These are phyloP conservation scores for Lutjanus argentimaculatus DNA, from an alignment of 2,797 vertebrate genomes.

Conservation along the genomic window DNA sequence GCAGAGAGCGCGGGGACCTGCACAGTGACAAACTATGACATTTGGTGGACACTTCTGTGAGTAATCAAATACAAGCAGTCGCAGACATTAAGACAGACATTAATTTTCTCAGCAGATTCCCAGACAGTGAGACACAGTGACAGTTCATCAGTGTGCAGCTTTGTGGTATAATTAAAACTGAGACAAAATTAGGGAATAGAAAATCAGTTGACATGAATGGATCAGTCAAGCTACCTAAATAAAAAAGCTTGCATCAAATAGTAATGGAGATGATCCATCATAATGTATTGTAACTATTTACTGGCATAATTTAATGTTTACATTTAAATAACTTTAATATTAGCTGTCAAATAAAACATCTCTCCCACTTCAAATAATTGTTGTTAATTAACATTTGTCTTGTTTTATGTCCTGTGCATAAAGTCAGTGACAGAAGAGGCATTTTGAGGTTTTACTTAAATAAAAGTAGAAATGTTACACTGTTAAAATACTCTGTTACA, in stretches of 20 bases:
- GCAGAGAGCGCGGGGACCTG: constrained; percentile 39
- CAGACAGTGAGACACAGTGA: constrained; percentile 51
- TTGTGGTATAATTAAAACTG: constrained; percentile 68
- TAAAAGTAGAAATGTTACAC: too few relatives aligned
- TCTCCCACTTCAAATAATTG: not conserved
- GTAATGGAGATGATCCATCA: constrained; percentile 42
- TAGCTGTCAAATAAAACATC: not conserved
- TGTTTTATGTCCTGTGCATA: not conserved
- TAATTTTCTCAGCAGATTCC: constrained; percentile 63
- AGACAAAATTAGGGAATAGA: constrained; percentile 53
- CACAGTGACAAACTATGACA: constrained; percentile 63
- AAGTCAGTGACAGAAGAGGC: too few relatives aligned
- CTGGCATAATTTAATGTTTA: constrained; percentile 15
- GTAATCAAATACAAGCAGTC: constrained; percentile 74
- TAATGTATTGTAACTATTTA: constrained; percentile 19
- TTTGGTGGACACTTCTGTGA: constrained; percentile 64
- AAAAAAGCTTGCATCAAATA: constrained; percentile 14
- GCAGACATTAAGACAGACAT: constrained; percentile 64
- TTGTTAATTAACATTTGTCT: not conserved
- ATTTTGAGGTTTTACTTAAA: too few relatives aligned
- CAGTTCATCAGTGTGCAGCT: constrained; percentile 55
- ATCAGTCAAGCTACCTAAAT: constrained; percentile 56
- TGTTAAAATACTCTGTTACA: too few relatives aligned
- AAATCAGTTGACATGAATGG: constrained; percentile 31
- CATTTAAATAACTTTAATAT: constrained; percentile 4